Percentiles rank a stretch among this genome's conserved stretches.
Conservation (phyloP, 2,888 invertebrate species). For the Zaprionus bogoriensis region DNA sequence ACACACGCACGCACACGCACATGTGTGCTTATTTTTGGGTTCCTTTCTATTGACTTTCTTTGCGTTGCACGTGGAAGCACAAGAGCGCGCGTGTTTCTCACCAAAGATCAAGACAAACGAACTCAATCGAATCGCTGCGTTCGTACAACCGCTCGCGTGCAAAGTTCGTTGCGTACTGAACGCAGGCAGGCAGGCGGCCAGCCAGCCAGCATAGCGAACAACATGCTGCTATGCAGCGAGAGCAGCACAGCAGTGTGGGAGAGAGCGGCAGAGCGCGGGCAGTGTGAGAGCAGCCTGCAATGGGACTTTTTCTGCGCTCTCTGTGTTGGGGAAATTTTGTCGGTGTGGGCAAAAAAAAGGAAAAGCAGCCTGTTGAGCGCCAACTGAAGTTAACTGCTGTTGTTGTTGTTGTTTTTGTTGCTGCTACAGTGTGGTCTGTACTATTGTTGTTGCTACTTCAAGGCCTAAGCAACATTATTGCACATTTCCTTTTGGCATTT, state of each 20-base stretch:
- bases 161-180: constrained; percentile 75
- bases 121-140: no score
- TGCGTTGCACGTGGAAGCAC: constrained; percentile 49
- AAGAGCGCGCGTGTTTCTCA: constrained; percentile 35
- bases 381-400: constrained; percentile 8
- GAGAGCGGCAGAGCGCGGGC: constrained; percentile 5
- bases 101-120: constrained; percentile 1
- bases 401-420: constrained; percentile 9
- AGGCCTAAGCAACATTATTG: constrained; percentile 64
- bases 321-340: constrained; percentile 61
- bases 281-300: background rate
- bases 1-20: constrained; percentile 15
- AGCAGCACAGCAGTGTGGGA: background rate
- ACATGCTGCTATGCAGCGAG: constrained; percentile 31
- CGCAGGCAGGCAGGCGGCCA: constrained; percentile 58
- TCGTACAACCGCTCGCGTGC: constrained; percentile 52
- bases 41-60: constrained; percentile 46
- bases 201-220: constrained; percentile 26
- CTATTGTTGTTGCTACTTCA: constrained; percentile 51
- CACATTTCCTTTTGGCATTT: constrained; percentile 67
- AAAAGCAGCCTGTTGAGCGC: constrained; percentile 72
- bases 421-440: no score
- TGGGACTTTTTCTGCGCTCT: constrained; percentile 23
- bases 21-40: constrained; percentile 65
- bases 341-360: constrained; percentile 19